phyloP scores from a whole-genome alignment of 2,888 invertebrate species.

The Coenonympha arcania region DNA sequence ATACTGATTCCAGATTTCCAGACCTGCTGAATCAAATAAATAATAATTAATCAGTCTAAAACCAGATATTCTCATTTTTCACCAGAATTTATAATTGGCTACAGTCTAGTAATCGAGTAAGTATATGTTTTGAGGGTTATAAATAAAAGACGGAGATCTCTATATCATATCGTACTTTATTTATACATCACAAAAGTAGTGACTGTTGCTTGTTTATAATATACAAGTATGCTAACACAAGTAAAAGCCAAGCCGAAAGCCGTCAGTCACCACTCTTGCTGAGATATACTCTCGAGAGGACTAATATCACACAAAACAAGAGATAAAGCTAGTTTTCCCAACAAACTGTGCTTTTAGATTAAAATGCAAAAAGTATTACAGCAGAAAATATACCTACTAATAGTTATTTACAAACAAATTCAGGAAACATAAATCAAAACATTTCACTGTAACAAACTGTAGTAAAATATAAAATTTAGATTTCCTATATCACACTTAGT shows the following conservation, averaged over 20 bases:
- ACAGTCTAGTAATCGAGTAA: no score
- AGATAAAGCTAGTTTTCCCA: not conserved
- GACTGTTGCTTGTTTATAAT: slow-evolving; percentile 21
- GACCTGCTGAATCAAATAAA: no score
- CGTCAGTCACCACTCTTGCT: slow-evolving; percentile 26
- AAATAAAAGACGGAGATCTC: slow-evolving; percentile 2
- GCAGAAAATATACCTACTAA: no score
- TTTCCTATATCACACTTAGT: not conserved
- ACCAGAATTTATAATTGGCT: no score
- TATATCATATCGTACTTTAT: slow-evolving; percentile 15
- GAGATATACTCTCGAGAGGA: not conserved
- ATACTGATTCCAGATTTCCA: no score
- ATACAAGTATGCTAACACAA: not conserved
- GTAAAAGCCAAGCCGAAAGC: slow-evolving; percentile 6
- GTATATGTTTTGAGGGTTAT: no score
- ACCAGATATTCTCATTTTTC: no score
- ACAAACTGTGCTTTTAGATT: not conserved
- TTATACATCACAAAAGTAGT: slow-evolving; percentile 23
- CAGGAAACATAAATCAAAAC: not conserved
- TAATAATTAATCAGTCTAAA: no score
- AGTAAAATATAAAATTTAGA: not conserved
- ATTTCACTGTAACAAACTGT: not conserved
- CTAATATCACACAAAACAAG: slow-evolving; percentile 26
- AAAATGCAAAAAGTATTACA: not conserved
- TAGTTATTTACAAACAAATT: not conserved